phyloP scores from a whole-genome alignment of 2,113 vertebrate genomes.

The Danio rerio region GRCz12tu NC_133182.1:58167001-58167500 shows the following conservation, averaged over 20 bases:
- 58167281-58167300: neutral
- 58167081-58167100: neutral
- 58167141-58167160: neutral
- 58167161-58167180: neutral
- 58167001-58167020: slow-evolving; percentile 36
- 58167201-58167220: too few species aligned
- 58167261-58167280: neutral
- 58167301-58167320: neutral
- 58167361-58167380: too few species aligned
- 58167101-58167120: neutral
- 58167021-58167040: neutral
- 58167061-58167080: neutral
- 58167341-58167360: too few species aligned
- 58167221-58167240: neutral
- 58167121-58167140: neutral
- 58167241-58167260: neutral
- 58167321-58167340: neutral
- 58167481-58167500: too few species aligned
- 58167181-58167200: neutral
- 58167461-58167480: too few species aligned
- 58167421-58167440: too few species aligned
- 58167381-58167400: too few species aligned
- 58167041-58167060: neutral
- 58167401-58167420: too few species aligned
- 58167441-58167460: too few species aligned